phyloP scores from a whole-genome alignment of 2,888 invertebrate genomes.

The Torymus auratus region DNA sequence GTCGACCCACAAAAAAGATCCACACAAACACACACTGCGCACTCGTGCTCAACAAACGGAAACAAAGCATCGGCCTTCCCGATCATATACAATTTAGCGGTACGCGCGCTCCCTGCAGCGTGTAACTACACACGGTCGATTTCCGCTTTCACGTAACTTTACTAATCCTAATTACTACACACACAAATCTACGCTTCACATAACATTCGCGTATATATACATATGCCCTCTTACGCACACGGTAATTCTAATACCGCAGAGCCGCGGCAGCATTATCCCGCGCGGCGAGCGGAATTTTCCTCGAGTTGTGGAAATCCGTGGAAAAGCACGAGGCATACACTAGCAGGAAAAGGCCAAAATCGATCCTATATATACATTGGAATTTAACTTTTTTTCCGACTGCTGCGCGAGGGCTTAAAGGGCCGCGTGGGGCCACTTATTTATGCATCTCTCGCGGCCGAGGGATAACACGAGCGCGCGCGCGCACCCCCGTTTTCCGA shows the following conservation, averaged over 20 bases:
- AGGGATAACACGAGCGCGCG: slow-evolving; percentile 52
- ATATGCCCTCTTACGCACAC: too few relatives aligned
- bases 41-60: slow-evolving; percentile 17
- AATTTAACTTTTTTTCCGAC: slow-evolving; percentile 31
- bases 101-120: neutral
- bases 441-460: slow-evolving; percentile 67
- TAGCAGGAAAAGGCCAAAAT: slow-evolving; percentile 1
- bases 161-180: slow-evolving; percentile 36
- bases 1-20: neutral
- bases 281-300: too few relatives aligned
- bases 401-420: slow-evolving; percentile 58
- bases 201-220: too few relatives aligned
- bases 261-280: too few relatives aligned
- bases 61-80: slow-evolving; percentile 15
- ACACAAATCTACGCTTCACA: neutral
- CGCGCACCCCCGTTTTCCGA: slow-evolving; percentile 65
- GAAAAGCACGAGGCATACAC: too few relatives aligned
- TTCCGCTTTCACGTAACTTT: slow-evolving; percentile 39
- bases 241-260: too few relatives aligned
- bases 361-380: slow-evolving; percentile 12
- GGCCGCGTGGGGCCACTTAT: slow-evolving; percentile 65
- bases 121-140: slow-evolving; percentile 29
- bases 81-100: slow-evolving; percentile 13
- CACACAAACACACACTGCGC: neutral
- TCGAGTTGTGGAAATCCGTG: too few relatives aligned